Base-by-base conservation (phyloP, 1,140 invertebrate species). In the Hylaeus anthracinus region DNA sequence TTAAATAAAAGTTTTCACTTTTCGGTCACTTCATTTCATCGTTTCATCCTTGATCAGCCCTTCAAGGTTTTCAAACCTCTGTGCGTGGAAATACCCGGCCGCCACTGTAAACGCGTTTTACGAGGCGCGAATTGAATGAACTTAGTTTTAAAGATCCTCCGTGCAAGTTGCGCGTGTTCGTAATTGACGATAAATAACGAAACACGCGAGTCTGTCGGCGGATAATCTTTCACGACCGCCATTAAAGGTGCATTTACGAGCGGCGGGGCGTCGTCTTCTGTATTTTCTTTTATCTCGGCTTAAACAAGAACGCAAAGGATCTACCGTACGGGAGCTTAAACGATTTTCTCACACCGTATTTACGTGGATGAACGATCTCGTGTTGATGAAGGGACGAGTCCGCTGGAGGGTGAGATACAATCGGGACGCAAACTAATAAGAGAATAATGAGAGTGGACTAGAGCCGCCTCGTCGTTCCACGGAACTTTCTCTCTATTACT, bases 251-350 rank as follows among this genome's bases (percentile, higher is more conserved):
- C 73, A 71, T 85, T 80, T 79, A 66, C 73, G 60, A 74, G 79
- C 67, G 72, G 63, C 74, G 79, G 61, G 72, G 63, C 74, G 80
- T 82, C 80, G 70, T 71, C 72, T 70, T 60, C 56, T 79, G 76
- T 85, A 60, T 82, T 82, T 86, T 69, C 81, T 86, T 86, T 86
- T 86, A 86, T 83, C 85, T 83, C 63, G 63, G 84, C 85, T 86
- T 86, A 85, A 86, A 82, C 84, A 86, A 85, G 84, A 85, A 86
- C 81, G 85, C 75, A 86, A 86, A 86, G 75, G 85, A 84, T 82
- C 67, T 70, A 79, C 74, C 78, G 85, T 82, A 75, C 84, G 73
- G 77, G 56, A 61, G 82, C 85, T 86, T 87, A 87, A 87, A 87
- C 78, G 86, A 80, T 86, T 87, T 81, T 86, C 85, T 82, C 85